Evolutionary conservation across 2,113 vertebrate species (phyloP), one percentile per base, ranked within the genome.

Genomic region (Oreotrochilus melanogaster): DNA sequence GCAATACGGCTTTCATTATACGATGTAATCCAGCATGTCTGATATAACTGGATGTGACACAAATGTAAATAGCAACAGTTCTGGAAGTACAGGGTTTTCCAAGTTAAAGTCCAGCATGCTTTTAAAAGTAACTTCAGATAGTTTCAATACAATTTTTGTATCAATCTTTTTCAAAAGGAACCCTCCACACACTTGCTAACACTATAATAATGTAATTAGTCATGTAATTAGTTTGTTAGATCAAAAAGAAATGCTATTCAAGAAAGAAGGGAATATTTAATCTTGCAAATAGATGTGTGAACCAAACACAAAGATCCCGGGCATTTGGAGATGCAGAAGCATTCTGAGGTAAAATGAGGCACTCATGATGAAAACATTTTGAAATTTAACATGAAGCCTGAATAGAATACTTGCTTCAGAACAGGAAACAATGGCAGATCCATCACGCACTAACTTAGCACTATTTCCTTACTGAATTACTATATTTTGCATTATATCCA

Each of bases 1-100:
- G 78, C 92, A 97, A 94, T 91, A 95, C 5, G 12, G 81, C 91
- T 94, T 96, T 84, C 88, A 96, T 96, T 96, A 96, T 53, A 95
- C 92, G 93, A 27, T 89, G 91, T 96, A 96, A 97, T 96, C 96
- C 81, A 74, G 88, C 6, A 2, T 96, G 91, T 95, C 97, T 92
- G 91, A 95, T 88, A 65, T 79, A 96, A 96, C 62, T 93, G 62
- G 89, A 95, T 76, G 84, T 93, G 92, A 96, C 92, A 96, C 39
- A 92, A 93, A 87, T 76, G 72, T 82, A 88, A 95, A 96, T 54
- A 92, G 87, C 92, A 96, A 94, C 88, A 96, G 84, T 86, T 95
- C 70, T 90, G 73, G 79, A 91, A 95, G 78, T 37, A 50, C 3
- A 2, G 50, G 35, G 27, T 27, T 85, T 92, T 92, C 73, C 51